Evolutionary conservation across 2,113 vertebrate genomes (phyloP), one percentile per base, ranked within the genome.

Genomic region (Leuciscus idus): DNA sequence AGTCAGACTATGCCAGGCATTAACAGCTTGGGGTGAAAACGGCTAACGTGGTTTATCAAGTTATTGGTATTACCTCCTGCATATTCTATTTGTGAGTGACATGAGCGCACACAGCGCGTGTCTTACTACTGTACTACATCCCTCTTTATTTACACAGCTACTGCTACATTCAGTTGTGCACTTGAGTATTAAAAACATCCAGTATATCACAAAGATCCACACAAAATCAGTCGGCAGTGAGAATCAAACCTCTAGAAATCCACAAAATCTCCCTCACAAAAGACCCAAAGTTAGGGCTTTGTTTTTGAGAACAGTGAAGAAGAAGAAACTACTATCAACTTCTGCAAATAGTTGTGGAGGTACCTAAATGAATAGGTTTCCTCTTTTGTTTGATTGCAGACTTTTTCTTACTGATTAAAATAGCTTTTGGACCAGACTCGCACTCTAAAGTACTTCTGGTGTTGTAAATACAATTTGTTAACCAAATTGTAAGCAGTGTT

Each of bases 391-490:
- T 80, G 59, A 39, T 61, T 80, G 19, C 55, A 43, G 55, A 80
- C 26, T n/a, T 12, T 59, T 48, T 7, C 17, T 1, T 23, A 26
- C 21, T 28, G 12, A 43, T 62, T 17, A 10, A 81, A 46, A 62
- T 1, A 28, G 2, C 4, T 80, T 50, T 66, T 68, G 80, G 39
- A n/a, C 6, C 80, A 81, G 39, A 81, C 59, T 81, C 17, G 6
- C 11, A 30, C 80, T 15, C 26, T n/a, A 33, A 83, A 33, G 28
- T 26, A 28, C 43, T 66, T 81, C 59, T 50, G 78, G 33, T 61
- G n/a, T 66, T 81, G 61, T 68, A 30, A 82, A 68, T 82, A 33
- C 50, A 82, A 82, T 68, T 68, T 30, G 80, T 52, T 66, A 68
- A 82, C 61, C 79, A 81, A 81, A 81, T 81, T 66, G 4, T 3